Evolutionary conservation across 2,113 vertebrate species (phyloP), one percentile per base, ranked within the genome.

Genomic region (Corythornis vintsioides): DNA sequence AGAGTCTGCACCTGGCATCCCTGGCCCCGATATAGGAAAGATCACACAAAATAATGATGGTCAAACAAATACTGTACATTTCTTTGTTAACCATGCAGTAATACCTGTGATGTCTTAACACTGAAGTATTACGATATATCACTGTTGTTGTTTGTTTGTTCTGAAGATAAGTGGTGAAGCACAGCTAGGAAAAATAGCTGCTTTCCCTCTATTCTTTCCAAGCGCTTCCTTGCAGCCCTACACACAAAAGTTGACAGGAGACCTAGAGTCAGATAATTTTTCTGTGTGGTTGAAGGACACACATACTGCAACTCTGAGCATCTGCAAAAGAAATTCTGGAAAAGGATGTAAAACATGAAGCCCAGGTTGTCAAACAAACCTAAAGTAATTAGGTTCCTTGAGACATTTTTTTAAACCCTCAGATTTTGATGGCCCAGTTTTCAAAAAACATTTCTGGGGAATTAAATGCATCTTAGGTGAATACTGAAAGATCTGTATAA

Each of bases 341-440:
- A 81, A 90, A 91, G 59, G 35, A 83, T 21, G 35, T 28, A 47
- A 78, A 86, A 88, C 26, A 28, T 11, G 8, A 90, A 93, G 38
- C 17, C 12, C 13, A 53, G 17, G 13, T 38, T 90, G 59, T 86
- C 57, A 79, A 90, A 93, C 40, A 76, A 84, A 35, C 45, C 35
- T 74, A 50, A 71, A 71, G n/a, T 29, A 90, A 90, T 81, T 81
- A 35, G 31, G 75, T 42, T 90, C 53, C 66, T 73, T 79, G 42
- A 73, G 53, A 55, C 11, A 66, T 11, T 12, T 75, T 75, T 69
- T 94, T 55, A 84, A 92, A 92, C 33, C 9, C 16, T 7, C 28
- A 55, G 74, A 76, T 79, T 94, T 60, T 75, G 72, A 81, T 48
- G 83, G 48, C 24, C 69, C 28, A 31, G 29, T 47, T 81, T 70